phyloP scores from a whole-genome alignment of 2,113 vertebrate genomes.

The Engystomops pustulosus region DNA sequence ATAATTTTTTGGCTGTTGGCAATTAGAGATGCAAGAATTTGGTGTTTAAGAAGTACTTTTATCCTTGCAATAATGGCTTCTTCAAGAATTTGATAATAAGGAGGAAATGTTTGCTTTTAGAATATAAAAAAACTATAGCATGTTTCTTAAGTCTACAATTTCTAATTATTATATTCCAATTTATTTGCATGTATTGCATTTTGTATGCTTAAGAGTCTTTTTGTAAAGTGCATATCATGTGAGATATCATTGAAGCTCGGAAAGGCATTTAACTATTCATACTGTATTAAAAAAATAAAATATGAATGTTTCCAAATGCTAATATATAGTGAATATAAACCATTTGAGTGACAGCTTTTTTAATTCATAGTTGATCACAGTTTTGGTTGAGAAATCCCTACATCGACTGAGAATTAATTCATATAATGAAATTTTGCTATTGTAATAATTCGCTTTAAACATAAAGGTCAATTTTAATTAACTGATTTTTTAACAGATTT shows the following conservation, averaged over 20 bases:
- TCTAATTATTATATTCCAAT: slow-evolving; percentile 49
- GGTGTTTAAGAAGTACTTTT: slow-evolving; percentile 57
- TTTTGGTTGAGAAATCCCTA: slow-evolving; percentile 11
- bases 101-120: slow-evolving; percentile 62
- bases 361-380: slow-evolving; percentile 3
- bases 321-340: not conserved
- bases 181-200: slow-evolving; percentile 65
- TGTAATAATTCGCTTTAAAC: slow-evolving; percentile 48
- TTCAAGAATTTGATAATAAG: slow-evolving; percentile 61
- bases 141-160: slow-evolving; percentile 51
- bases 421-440: slow-evolving; percentile 31
- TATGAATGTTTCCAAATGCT: not conserved
- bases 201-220: slow-evolving; percentile 61
- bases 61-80: slow-evolving; percentile 62
- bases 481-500: not conserved
- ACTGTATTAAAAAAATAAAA: not conserved
- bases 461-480: slow-evolving; percentile 49
- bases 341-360: not conserved
- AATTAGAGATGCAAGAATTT: slow-evolving; percentile 51
- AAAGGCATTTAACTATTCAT: slow-evolving; percentile 15
- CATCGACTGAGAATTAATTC: not conserved
- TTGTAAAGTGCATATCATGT: not conserved
- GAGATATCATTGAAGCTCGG: slow-evolving; percentile 38
- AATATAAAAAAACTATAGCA: slow-evolving; percentile 60
- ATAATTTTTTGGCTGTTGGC: slow-evolving; percentile 62